These are phyloP conservation scores for Drosophila truncata DNA, from an alignment of 1,140 invertebrate genomes.

Conservation along the genomic window DNA sequence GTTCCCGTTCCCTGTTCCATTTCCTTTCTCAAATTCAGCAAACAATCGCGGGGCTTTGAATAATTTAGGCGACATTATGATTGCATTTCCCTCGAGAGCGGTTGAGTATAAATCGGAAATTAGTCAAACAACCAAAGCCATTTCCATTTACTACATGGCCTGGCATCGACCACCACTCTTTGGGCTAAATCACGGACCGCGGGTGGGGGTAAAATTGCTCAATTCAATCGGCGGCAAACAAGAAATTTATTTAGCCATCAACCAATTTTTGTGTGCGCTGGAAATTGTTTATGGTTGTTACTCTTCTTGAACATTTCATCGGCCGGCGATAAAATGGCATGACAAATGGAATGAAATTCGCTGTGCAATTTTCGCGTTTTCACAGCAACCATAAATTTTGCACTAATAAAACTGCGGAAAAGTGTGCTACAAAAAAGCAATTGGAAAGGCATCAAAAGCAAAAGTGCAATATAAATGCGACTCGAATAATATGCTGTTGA, in stretches of 20 bases:
- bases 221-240: constrained; percentile 32
- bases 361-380: constrained; percentile 39
- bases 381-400: constrained; percentile 32
- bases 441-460: constrained; percentile 35
- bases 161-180: constrained; percentile 1
- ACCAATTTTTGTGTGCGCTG: constrained; percentile 14
- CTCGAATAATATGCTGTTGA: constrained; percentile 11
- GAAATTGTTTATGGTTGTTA: constrained; percentile 38
- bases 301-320: constrained; percentile 27
- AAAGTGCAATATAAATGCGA: constrained; percentile 45
- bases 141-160: constrained; percentile 5
- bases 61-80: constrained; percentile 46
- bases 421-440: constrained; percentile 38
- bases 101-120: constrained; percentile 28
- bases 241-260: constrained; percentile 40
- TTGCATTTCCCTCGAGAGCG: constrained; percentile 25
- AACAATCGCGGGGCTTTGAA: constrained; percentile 38
- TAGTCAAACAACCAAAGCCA: constrained; percentile 17
- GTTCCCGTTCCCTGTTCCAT: no score
- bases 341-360: constrained; percentile 40
- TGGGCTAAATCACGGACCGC: constrained; percentile 32
- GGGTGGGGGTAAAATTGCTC: constrained; percentile 1
- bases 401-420: constrained; percentile 47
- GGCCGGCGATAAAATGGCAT: constrained; percentile 34
- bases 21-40: constrained; percentile 25